Evolutionary conservation across 2,113 vertebrate genomes (phyloP), one percentile per base, ranked within the genome.

Genomic region (Rhizomys pruinosus): DNA sequence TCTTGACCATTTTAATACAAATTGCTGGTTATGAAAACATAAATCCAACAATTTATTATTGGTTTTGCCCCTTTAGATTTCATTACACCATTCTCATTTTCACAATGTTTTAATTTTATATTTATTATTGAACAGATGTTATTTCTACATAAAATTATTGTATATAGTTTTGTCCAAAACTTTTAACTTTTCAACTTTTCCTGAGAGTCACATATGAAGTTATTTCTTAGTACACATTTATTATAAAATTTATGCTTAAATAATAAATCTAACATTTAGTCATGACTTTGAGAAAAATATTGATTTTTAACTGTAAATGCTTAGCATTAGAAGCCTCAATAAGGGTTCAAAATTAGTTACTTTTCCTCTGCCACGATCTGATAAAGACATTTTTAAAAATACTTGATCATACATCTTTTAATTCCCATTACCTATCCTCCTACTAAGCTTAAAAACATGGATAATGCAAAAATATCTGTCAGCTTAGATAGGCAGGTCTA

Each of bases 271-370:
- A 91, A 72, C 55, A 92, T 84, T 19, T 87, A 55, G 8, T 90
- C 44, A 95, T 93, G 84, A 94, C 55, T 80, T 61, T 57, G 71
- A 85, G 78, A 76, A 97, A n/a, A 96, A 73, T 88, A 93, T 61
- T 92, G 63, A 92, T 95, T 94, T 76, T 90, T 90, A 91, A 82
- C 39, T 90, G 57, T 89, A 96, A 96, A 89, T 78, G 5, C 63
- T 93, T 91, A 91, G 73, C 68, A 80, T 87, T 80, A 57, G 44
- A 91, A 89, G 42, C 37, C 87, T 69, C 95, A 92, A 94, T 79
- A 94, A 59, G 52, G 27, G 52, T 44, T 95, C 88, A 86, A 95
- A 92, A 77, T 87, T 0, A 74, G 87, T 91, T 90, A 79, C 42
- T 87, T 78, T 93, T 76, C 80, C 39, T 92, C 57, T 89, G 32